Base-by-base conservation (phyloP, 53 echinoderm and acorn worm species). In the Crossaster papposus region DNA sequence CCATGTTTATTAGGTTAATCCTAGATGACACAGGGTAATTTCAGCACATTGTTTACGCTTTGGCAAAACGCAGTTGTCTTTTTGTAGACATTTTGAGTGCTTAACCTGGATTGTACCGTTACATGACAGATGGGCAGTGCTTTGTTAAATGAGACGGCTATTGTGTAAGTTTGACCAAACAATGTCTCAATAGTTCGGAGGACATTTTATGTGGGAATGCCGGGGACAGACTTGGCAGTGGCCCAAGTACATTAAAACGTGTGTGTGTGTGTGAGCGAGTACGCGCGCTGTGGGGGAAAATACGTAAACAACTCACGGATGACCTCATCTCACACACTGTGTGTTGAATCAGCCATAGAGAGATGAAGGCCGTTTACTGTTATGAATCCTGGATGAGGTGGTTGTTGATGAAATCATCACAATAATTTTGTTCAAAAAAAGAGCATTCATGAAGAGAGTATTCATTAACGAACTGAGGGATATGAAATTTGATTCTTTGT, bases 241-340 rank as follows among this genome's bases (percentile, higher is more conserved):
- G 34, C 55, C 81, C 81, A 81, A 80, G 80, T 35, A 35, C 68
- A 58, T 0, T 14, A 17, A 3, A 58, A 23, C 31, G 44, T 7
- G 38, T 11, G 62, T 62, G 23, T 23, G 68, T 74, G 74, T 54
- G 30, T 26, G 55, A 58, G 80, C 32, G 34, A 28, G 30, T 26
- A 31, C 58, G 80, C 32, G 34, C 30, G 18, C 26, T 32, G 34
- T 18, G 15, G n/a, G 3, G 20, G 35, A 62, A 30, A 81, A 33
- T 62, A 11, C 81, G 81, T 81, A 81, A 64, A 81, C 81, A 81
- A 81, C 81, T 79, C 4, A 28, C 32, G 53, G 54, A 28, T 30
- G 34, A 63, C 23, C 68, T 68, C 68, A 68, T n/a, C 68, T 68
- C 68, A 68, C 28, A 68, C 68, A 68, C 4, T 68, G 68, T 36